Evolutionary conservation across 1,140 invertebrate genomes (phyloP), one percentile per base, ranked within the genome.

Genomic region (Rhopalosiphum maidis): DNA sequence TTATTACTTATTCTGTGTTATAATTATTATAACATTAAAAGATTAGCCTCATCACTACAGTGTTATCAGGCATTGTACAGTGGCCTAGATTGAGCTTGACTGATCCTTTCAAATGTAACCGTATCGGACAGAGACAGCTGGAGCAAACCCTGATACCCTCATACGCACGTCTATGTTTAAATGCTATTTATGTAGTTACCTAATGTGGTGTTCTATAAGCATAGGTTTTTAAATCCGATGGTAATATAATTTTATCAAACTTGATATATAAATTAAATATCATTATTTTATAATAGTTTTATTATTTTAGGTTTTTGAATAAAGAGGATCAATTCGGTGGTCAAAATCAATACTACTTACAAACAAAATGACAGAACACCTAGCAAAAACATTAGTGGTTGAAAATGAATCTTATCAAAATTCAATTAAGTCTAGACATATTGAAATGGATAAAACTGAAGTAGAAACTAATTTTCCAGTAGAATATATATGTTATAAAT

Each of bases 401-500:
- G 48, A 54, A 35, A 48, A 88, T 51, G 86, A 51, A 88, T 35
- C 7, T 0, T 88, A 51, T 51, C 46, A 51, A 89, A 89, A 89
- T 89, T 35, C 87, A 54, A 89, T 48, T 23, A 48, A 89, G 22
- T 37, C 87, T n/a, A 89, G 35, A 35, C 87, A 54, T 37, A 37
- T 54, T 51, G 48, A 89, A 89, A 89, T 88, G 48, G 87, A 54
- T 54, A 35, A 88, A 88, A n/a, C 21, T 37, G 87, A 54, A 51
- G n/a, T 35, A 51, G 48, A 89, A 51, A 89, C n/a, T 25, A 51
- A 51, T 30, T 41, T 91, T 25, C 55, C 90, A 46, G 68, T 68
- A 68, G 55, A 91, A 77, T 91, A 91, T 68, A 68, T 91, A 41
- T 91, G 90, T 25, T 43, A 77, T 77, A 41, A 68, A 41, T 91